phyloP scores from a whole-genome alignment of 1,140 invertebrate genomes.

The Philaenus spumarius region DNA sequence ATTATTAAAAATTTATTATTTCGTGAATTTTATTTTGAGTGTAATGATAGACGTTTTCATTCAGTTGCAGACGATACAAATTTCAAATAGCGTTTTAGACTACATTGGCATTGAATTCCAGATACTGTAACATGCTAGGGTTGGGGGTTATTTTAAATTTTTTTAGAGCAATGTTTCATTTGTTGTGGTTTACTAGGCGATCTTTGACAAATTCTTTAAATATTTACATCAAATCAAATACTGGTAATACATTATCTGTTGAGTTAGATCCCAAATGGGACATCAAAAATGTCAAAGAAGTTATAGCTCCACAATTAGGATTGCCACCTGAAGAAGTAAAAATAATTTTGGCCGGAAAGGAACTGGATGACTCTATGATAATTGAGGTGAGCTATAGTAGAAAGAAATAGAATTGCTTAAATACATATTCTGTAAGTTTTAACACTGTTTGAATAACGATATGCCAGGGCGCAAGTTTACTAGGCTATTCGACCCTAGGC shows the following conservation, averaged over 20 bases:
- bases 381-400: slow-evolving; percentile 63
- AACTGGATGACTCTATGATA: slow-evolving; percentile 62
- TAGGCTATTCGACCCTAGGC: too few species aligned
- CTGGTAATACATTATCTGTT: slow-evolving; percentile 56
- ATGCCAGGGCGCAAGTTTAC: too few species aligned
- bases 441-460: too few species aligned
- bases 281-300: slow-evolving; percentile 65
- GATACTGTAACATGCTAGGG: slow-evolving; percentile 36
- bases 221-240: slow-evolving; percentile 65
- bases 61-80: too few species aligned
- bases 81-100: too few species aligned
- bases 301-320: slow-evolving; percentile 60
- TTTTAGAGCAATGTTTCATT: slow-evolving; percentile 52
- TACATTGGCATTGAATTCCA: too few species aligned
- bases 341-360: slow-evolving; percentile 81
- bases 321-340: slow-evolving; percentile 63
- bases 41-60: too few species aligned
- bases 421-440: too few species aligned
- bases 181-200: slow-evolving; percentile 53
- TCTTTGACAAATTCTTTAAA: slow-evolving; percentile 53
- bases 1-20: too few species aligned
- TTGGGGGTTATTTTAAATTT: slow-evolving; percentile 47
- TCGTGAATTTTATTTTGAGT: too few species aligned
- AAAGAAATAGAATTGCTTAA: too few species aligned
- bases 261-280: slow-evolving; percentile 69